Percentiles rank a stretch among this genome's conserved stretches.
Evolutionary conservation across 2,113 vertebrate genomes (phyloP).

Genomic region (Corythaixoides concolor): DNA sequence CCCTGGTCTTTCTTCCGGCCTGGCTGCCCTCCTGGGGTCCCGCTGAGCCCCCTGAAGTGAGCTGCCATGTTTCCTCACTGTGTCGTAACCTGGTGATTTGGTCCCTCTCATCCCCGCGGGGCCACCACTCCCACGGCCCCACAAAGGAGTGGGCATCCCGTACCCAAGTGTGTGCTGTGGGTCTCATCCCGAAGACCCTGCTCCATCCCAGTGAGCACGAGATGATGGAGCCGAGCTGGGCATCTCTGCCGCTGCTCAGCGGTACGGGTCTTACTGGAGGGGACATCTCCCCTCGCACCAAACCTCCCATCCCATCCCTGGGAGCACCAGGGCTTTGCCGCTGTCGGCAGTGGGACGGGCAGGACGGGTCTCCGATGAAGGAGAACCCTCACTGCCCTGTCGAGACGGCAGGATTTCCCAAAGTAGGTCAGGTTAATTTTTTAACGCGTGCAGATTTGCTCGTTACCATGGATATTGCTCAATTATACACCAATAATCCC

Average conservation of each 20-base stretch:
- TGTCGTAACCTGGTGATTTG: accelerated
- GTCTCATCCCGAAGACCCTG: accelerated
- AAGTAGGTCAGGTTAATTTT: slow-evolving; percentile 71
- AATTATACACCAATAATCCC: slow-evolving; percentile 67
- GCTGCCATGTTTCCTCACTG: accelerated
- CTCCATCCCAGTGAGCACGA: neutral
- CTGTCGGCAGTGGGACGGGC: neutral
- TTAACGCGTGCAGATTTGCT: slow-evolving; percentile 41
- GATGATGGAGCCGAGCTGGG: neutral
- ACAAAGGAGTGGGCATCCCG: neutral
- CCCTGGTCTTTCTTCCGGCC: neutral
- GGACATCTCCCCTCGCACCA: neutral
- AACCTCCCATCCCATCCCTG: neutral
- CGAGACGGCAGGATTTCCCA: neutral
- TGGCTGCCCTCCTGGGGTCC: neutral
- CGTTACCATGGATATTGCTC: slow-evolving; percentile 71
- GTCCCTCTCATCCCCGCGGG: accelerated
- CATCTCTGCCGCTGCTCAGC: accelerated
- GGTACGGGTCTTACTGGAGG: neutral
- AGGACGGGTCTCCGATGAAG: accelerated
- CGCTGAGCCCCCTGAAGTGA: accelerated
- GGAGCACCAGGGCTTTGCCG: neutral
- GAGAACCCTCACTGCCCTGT: neutral
- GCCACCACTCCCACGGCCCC: neutral
- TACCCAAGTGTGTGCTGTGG: neutral